Conservation (phyloP, 2,888 invertebrate genomes). For the Eupithecia dodoneata region DNA sequence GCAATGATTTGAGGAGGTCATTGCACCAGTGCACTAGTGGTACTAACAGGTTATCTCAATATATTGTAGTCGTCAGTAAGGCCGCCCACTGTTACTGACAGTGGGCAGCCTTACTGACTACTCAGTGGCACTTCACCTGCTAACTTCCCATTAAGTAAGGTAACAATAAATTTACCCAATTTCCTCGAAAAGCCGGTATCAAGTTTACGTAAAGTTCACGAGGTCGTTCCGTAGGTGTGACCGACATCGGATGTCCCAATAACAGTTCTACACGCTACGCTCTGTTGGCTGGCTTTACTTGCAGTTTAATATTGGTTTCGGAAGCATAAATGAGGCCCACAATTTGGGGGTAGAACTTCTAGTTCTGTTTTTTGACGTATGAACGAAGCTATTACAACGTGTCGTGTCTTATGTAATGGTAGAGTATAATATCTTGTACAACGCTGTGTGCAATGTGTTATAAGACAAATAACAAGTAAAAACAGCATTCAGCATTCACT, state of each 20-base stretch:
- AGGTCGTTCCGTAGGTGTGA: constrained; percentile 40
- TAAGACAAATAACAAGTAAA: too few relatives aligned
- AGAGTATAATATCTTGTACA: too few relatives aligned
- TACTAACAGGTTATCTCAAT: too few relatives aligned
- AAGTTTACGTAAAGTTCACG: not conserved
- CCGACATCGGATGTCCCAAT: constrained; percentile 56
- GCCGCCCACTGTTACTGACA: too few relatives aligned
- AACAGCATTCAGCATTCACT: too few relatives aligned
- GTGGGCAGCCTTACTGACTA: not conserved
- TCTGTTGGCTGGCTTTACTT: constrained; percentile 31
- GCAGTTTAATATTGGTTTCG: not conserved
- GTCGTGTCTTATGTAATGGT: too few relatives aligned
- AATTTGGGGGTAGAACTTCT: not conserved
- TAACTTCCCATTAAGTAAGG: not conserved
- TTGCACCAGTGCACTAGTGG: too few relatives aligned
- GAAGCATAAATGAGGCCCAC: not conserved
- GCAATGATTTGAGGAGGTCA: too few relatives aligned
- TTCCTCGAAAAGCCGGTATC: constrained; percentile 2
- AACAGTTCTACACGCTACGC: constrained; percentile 49
- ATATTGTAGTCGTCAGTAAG: too few relatives aligned
- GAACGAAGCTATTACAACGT: too few relatives aligned
- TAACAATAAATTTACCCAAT: constrained; percentile 2
- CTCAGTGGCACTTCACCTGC: not conserved
- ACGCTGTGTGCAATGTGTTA: too few relatives aligned
- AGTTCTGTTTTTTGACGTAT: not conserved